Base-by-base conservation (phyloP, 2,113 vertebrate genomes). In the Lasiurus cinereus region DNA sequence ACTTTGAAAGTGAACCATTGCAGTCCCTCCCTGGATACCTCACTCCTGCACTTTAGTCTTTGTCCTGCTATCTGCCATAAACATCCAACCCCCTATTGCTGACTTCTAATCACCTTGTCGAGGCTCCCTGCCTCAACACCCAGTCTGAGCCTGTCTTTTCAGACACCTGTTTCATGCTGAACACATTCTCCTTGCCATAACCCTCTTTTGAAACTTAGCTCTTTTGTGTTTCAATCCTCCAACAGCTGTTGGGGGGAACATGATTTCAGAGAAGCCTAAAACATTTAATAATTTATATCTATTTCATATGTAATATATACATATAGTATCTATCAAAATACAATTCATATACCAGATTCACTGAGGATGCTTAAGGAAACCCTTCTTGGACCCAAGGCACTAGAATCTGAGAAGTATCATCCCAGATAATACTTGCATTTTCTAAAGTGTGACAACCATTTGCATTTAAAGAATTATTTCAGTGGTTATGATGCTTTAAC, bases 261-360 rank as follows among this genome's bases (percentile, higher is more conserved):
- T 48, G 4, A 66, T 43, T 83, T 67, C 50, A 88, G 62, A 73
- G 52, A 69, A 92, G 86, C 14, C 21, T 18, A 59, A 78, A 29
- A 59, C 8, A 72, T 39, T 69, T 67, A 90, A 83, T 62, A 74
- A 83, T 52, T 39, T n/a, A 73, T 52, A 48, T 8, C 9, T 52
- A 59, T 15, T 52, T 91, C 13, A 46, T 43, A 48, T 18, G 33
- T 66, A 56, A 87, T 50, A 36, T 64, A 54, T 79, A 90, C 4
- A 66, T n/a, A 12, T 33, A 92, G 5, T 54, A 88, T 79, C 77
- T 82, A 74, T 67, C 31, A 88, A 93, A 87, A 78, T 86, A 27
- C 6, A 80, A 70, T 83, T 12, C 48, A 83, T 52, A 43, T 48
- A 67, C 7, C 59, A 87, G 43, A 48, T 24, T 76, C 76, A 46